Conservation (phyloP, 2,113 vertebrate species). For the Corythaeola cristata region DNA sequence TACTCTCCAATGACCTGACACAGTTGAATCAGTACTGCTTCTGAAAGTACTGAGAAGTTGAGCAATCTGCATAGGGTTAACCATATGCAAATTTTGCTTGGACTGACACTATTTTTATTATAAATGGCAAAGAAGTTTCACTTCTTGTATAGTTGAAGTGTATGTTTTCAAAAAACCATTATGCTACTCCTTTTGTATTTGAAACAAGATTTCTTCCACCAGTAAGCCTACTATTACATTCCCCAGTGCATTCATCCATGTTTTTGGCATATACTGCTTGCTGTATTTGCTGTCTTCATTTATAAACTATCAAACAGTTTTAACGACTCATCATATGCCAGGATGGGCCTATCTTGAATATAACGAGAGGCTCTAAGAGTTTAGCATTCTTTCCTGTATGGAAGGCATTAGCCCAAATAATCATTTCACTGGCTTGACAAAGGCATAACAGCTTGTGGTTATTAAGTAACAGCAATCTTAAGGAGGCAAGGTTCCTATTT, state of each 20-base stretch:
- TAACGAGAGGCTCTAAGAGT: background rate
- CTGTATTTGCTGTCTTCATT: background rate
- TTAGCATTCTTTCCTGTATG: background rate
- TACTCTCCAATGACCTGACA: background rate
- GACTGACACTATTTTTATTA: background rate
- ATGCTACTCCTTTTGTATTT: background rate
- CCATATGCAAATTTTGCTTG: background rate
- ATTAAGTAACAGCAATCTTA: background rate
- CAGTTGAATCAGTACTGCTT: background rate
- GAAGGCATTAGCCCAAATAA: background rate
- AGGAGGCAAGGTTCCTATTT: background rate
- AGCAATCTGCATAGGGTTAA: background rate
- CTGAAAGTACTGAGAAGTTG: background rate
- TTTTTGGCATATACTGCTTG: background rate
- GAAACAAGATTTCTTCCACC: background rate
- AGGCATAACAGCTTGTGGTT: background rate
- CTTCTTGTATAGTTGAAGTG: background rate
- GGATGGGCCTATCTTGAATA: background rate
- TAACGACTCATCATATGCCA: background rate
- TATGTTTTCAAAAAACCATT: background rate
- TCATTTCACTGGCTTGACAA: background rate
- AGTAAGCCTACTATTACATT: background rate
- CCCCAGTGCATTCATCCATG: background rate
- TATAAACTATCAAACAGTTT: background rate
- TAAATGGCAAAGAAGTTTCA: background rate